A percentile compares a stretch with the other conserved stretches of the same genome.
phyloP scores from a whole-genome alignment of 2,113 vertebrate genomes.

The Isichthys henryi region DNA sequence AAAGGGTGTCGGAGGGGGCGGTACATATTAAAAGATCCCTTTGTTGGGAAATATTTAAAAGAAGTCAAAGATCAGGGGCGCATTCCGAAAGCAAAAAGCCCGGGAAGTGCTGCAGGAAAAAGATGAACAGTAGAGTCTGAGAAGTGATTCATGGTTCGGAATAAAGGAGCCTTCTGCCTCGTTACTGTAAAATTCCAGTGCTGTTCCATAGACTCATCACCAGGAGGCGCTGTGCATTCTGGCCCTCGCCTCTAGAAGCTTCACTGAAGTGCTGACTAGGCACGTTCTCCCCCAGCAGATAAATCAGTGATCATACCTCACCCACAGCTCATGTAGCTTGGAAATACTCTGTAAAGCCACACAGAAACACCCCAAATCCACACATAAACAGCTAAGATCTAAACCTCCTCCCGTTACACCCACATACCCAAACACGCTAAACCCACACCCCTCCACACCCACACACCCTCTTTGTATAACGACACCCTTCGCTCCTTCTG shows the following conservation, averaged over 20 bases:
- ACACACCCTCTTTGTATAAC: neutral
- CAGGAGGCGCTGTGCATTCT: neutral
- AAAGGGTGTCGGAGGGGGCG: slow-evolving; percentile 2
- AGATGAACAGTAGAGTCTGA: slow-evolving; percentile 14
- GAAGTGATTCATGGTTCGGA: neutral
- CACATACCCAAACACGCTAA: neutral
- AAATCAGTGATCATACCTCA: neutral
- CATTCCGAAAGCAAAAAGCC: slow-evolving; percentile 33
- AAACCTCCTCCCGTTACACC: neutral
- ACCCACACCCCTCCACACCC: neutral
- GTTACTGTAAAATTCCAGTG: neutral
- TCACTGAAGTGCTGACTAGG: neutral
- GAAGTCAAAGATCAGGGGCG: slow-evolving; percentile 33
- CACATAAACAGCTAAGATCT: neutral
- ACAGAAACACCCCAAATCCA: neutral
- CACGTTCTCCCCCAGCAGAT: neutral
- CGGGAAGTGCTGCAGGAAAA: slow-evolving; percentile 10
- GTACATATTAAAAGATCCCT: slow-evolving; percentile 37
- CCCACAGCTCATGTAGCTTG: neutral
- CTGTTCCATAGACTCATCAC: slow-evolving; percentile 9
- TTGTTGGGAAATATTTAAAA: slow-evolving; percentile 37
- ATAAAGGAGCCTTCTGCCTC: slow-evolving; percentile 1
- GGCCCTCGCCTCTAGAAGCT: neutral
- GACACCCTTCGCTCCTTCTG: neutral
- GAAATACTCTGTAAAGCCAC: neutral